Evolutionary conservation across 2,797 vertebrate species (phyloP).

Genomic region (Cossypha caffra): DNA sequence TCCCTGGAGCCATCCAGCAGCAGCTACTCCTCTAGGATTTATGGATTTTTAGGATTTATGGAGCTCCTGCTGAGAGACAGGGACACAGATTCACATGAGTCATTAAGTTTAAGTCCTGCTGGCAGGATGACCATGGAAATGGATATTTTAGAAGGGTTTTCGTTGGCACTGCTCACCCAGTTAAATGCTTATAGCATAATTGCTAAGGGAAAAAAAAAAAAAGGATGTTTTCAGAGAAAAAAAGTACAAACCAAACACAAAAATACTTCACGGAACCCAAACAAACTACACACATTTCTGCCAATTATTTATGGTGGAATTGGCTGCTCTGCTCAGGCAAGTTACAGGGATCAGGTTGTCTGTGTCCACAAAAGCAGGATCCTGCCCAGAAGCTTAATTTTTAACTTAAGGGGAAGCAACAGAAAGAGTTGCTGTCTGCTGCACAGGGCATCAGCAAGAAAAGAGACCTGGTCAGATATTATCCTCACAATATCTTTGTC

Average conservation of each 20-base stretch:
- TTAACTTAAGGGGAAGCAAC: neutral
- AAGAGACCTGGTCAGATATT: neutral
- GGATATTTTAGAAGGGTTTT: slow-evolving; percentile 41
- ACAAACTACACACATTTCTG: neutral
- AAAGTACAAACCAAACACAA: neutral
- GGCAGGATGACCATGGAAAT: slow-evolving; percentile 11
- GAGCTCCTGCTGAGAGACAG: neutral
- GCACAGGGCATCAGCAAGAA: neutral
- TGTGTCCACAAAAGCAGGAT: neutral
- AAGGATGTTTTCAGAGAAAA: neutral
- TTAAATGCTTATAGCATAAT: slow-evolving; percentile 27
- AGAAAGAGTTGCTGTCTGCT: neutral
- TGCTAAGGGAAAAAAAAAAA: neutral
- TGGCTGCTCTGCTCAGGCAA: neutral
- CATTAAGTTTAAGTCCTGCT: slow-evolving; percentile 32
- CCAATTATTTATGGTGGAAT: neutral
- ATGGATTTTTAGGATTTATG: slow-evolving; percentile 36
- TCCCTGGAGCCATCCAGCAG: neutral
- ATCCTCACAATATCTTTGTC: neutral
- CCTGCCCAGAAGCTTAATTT: neutral
- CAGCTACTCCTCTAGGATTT: slow-evolving; percentile 20
- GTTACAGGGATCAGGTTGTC: neutral
- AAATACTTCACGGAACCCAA: slow-evolving; percentile 14
- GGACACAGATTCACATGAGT: slow-evolving; percentile 37
- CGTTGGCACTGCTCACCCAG: slow-evolving; percentile 5